phyloP scores from a whole-genome alignment of 37 sponge, comb jelly and placozoan genomes.

The Oscarella lobularis region DNA sequence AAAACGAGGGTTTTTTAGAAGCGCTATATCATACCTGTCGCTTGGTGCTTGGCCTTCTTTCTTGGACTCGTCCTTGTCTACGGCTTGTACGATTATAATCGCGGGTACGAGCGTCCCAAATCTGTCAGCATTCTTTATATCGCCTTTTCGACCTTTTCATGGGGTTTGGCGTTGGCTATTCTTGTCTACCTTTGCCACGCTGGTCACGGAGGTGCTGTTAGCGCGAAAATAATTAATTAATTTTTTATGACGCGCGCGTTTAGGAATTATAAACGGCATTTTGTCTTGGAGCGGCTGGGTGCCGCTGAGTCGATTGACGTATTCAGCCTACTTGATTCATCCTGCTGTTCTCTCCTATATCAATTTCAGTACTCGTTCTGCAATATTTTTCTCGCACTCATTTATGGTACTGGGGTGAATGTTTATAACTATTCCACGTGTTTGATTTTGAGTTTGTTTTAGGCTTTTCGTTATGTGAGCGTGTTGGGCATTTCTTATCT shows the following conservation, averaged over 20 bases:
- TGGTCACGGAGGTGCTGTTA: constrained; percentile 50
- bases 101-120: constrained; percentile 21
- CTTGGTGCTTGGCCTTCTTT: neutral
- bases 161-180: constrained; percentile 48
- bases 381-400: constrained; percentile 22
- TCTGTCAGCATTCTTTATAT: constrained; percentile 20
- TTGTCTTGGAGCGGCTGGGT: constrained; percentile 76
- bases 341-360: constrained; percentile 45
- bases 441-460: no score
- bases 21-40: neutral
- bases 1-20: neutral
- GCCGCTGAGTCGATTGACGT: constrained; percentile 78
- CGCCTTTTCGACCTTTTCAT: constrained; percentile 36
- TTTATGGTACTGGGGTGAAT: constrained; percentile 13
- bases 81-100: constrained; percentile 33
- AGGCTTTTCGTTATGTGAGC: neutral
- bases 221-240: neutral
- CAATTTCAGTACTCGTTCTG: constrained; percentile 2
- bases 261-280: constrained; percentile 14
- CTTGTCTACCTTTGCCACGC: constrained; percentile 58
- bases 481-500: neutral
- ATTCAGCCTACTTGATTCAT: constrained; percentile 70
- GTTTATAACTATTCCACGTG: no score
- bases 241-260: neutral
- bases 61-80: constrained; percentile 20